Base-by-base conservation (phyloP, 2,888 invertebrate species). In the Crioceris asparagi region DNA sequence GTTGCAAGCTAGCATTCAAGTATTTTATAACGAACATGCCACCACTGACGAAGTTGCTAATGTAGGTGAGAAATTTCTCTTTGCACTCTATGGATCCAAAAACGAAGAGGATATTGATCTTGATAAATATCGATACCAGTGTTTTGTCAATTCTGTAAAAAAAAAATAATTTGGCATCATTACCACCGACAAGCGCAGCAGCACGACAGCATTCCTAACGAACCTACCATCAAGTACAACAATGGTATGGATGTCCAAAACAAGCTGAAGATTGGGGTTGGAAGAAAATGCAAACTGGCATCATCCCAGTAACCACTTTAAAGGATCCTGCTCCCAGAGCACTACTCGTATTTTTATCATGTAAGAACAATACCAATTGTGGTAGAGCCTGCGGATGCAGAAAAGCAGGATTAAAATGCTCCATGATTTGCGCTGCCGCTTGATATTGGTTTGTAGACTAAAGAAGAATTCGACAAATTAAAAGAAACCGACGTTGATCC, bases 341-440 rank as follows among this genome's bases (percentile, higher is more conserved):
- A 35, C 35, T 16, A 35, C 27, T 35, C 17, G 27, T 12, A n/a
- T 27, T 32, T 18, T 32, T 18, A 12, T 18, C 18, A 12, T 18
- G 32, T 11, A 18, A 32, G 21, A 5, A 4, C 4, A 16, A 32
- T 12, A 10, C 19, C 4, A 23, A 23, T 7, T 23, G 23, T 23
- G 23, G 23, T 7, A n/a, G 7, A 7, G 23, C 23, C 7, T 23
- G 23, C n/a, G 32, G 6, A 5, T 32, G 32, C 17, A 16, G 7
- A 12, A 26, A 27, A 29, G 34, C 34, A 23, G 26, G 26, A 27
- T 19, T 36, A 6, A 36, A 19, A 30, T 36, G 36, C 17, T 30
- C 36, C 4, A 30, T 25, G n/a, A 35, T 35, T 35, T 35, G 35
- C 35, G 27, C n/a, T n/a, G n/a, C n/a, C n/a, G n/a, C n/a, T n/a